Evolutionary conservation across 2,797 vertebrate genomes (phyloP).

Genomic region (Urosaurus nigricauda): DNA sequence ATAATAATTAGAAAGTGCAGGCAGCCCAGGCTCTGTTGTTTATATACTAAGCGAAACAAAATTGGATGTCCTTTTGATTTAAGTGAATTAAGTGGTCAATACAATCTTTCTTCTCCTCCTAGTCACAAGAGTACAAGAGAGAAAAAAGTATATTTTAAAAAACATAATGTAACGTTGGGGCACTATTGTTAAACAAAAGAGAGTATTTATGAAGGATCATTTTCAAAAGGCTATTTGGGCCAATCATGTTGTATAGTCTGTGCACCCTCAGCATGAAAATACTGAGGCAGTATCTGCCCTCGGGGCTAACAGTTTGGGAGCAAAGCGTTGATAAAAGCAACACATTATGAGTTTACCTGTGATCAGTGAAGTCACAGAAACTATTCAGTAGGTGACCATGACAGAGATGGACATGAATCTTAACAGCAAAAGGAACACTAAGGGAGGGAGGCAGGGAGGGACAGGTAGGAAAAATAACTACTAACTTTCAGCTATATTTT

Average conservation of each 20-base stretch:
- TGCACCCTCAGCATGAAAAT: neutral
- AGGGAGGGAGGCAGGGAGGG: neutral
- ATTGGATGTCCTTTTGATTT: neutral
- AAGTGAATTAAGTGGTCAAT: too few relatives aligned
- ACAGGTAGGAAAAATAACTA: neutral
- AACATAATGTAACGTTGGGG: neutral
- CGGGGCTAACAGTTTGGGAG: neutral
- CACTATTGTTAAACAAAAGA: neutral
- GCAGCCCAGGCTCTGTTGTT: neutral
- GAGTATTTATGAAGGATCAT: neutral
- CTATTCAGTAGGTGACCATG: neutral
- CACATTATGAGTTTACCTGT: too few relatives aligned
- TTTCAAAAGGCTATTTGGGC: neutral
- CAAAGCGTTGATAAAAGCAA: neutral
- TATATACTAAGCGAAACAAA: neutral
- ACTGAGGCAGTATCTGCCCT: too few relatives aligned
- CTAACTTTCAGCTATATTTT: neutral
- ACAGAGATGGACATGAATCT: neutral
- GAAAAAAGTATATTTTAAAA: neutral
- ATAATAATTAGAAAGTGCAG: neutral
- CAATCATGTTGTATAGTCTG: neutral
- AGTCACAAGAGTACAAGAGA: neutral
- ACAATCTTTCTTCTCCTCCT: too few relatives aligned
- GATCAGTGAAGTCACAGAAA: too few relatives aligned
- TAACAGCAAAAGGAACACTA: neutral